phyloP scores from a whole-genome alignment of 92 coral and sea anemone species.

The Anthopleura xanthogrammica region DNA sequence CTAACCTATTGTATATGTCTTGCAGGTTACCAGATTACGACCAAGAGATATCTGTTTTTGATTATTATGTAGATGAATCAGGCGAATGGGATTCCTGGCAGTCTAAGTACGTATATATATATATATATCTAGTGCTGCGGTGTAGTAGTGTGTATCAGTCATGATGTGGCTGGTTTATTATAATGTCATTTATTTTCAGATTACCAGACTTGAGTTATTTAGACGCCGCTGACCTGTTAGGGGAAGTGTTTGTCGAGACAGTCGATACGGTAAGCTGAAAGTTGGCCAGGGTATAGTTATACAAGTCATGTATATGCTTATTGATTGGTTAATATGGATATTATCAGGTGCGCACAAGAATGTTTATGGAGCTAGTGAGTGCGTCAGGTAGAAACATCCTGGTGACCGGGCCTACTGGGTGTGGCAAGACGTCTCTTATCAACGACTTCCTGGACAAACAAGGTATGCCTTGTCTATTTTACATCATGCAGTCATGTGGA shows the following conservation, averaged over 20 bases:
- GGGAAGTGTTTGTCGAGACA: slow-evolving; percentile 96
- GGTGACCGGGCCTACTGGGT: slow-evolving; percentile 85
- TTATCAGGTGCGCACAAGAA: slow-evolving; percentile 83
- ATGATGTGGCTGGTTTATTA: not conserved
- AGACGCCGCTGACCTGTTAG: slow-evolving; percentile 96
- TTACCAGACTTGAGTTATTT: slow-evolving; percentile 97
- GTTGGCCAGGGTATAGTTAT: not conserved
- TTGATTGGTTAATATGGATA: not conserved
- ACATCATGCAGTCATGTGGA: not conserved
- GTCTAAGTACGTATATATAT: slow-evolving; percentile 67
- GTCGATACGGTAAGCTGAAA: slow-evolving; percentile 71
- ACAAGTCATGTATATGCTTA: not conserved
- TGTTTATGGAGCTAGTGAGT: slow-evolving; percentile 91
- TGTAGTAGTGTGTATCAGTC: not conserved
- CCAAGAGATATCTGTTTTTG: slow-evolving; percentile 97
- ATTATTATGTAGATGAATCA: slow-evolving; percentile 97
- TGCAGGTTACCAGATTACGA: slow-evolving; percentile 92
- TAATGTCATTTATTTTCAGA: slow-evolving; percentile 32
- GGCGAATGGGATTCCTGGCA: slow-evolving; percentile 99
- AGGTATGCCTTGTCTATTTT: slow-evolving; percentile 45
- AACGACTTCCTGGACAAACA: slow-evolving; percentile 92
- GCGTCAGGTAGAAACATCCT: slow-evolving; percentile 92
- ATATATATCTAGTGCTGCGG: no score
- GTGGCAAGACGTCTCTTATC: slow-evolving; percentile 91
- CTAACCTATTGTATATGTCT: not conserved